Conservation (phyloP, 2,888 invertebrate genomes). For the Drosophila emarginata region DNA sequence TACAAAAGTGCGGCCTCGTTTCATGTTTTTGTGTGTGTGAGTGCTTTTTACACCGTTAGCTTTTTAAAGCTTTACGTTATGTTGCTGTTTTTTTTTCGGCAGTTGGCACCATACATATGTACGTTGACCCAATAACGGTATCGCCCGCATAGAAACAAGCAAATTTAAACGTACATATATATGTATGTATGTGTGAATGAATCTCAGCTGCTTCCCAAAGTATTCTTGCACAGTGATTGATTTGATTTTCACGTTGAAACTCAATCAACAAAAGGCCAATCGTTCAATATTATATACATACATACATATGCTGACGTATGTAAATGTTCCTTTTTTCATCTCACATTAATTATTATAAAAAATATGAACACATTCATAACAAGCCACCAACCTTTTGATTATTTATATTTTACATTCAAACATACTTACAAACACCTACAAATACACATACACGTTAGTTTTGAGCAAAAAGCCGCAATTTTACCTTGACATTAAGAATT, state of each 20-base stretch:
- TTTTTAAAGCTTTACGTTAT: slow-evolving; percentile 29
- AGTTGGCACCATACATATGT: slow-evolving; percentile 65
- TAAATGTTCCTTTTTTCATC: background rate
- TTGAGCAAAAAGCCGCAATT: slow-evolving; percentile 34
- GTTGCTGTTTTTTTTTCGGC: slow-evolving; percentile 64
- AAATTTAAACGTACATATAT: slow-evolving; percentile 28
- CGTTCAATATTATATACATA: background rate
- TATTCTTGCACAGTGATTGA: background rate
- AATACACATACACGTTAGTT: slow-evolving; percentile 15
- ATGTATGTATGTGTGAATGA: background rate
- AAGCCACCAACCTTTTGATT: no score
- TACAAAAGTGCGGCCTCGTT: slow-evolving; percentile 76
- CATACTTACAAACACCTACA: slow-evolving; percentile 13
- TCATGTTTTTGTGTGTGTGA: slow-evolving; percentile 39
- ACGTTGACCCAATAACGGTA: slow-evolving; percentile 73
- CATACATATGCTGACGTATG: background rate
- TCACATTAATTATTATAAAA: no score
- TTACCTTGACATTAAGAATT: slow-evolving; percentile 71
- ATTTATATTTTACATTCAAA: background rate
- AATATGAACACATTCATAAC: no score
- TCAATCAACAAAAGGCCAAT: background rate
- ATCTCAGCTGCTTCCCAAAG: background rate
- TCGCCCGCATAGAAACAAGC: slow-evolving; percentile 37
- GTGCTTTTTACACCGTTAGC: slow-evolving; percentile 56
- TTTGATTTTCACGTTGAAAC: background rate